Evolutionary conservation across 2,113 vertebrate species (phyloP).

Genomic region (Cinclus mexicanus): DNA sequence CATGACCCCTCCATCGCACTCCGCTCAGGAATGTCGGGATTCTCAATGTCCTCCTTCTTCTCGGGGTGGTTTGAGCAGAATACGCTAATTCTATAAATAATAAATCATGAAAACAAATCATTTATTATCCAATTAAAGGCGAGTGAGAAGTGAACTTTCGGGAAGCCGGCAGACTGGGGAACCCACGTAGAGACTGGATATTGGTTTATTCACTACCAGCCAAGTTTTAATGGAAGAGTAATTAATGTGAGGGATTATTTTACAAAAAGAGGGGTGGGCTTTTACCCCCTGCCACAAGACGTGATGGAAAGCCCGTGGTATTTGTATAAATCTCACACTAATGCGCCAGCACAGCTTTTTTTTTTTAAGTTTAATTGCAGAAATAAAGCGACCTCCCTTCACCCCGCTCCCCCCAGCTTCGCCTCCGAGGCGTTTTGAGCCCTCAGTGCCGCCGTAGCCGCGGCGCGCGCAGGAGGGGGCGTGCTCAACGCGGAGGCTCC

Average conservation of each 20-base stretch:
- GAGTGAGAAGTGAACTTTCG: accelerated
- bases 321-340: accelerated
- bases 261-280: accelerated
- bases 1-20: not conserved
- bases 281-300: accelerated
- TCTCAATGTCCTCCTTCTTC: not conserved
- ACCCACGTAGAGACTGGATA: not conserved
- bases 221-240: not conserved
- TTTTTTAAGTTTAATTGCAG: accelerated
- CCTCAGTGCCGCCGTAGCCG: not conserved
- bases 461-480: accelerated
- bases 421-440: not conserved
- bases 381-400: accelerated
- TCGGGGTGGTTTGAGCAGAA: not conserved
- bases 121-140: not conserved
- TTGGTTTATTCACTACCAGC: accelerated
- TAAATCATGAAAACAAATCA: not conserved
- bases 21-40: not conserved
- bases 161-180: not conserved
- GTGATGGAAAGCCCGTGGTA: accelerated
- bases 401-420: accelerated
- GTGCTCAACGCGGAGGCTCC: accelerated
- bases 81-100: not conserved
- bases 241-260: not conserved
- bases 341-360: accelerated